These are phyloP conservation scores for Spheniscus mendiculus DNA, from an alignment of 2,113 vertebrate genomes.

Conservation along the genomic window DNA sequence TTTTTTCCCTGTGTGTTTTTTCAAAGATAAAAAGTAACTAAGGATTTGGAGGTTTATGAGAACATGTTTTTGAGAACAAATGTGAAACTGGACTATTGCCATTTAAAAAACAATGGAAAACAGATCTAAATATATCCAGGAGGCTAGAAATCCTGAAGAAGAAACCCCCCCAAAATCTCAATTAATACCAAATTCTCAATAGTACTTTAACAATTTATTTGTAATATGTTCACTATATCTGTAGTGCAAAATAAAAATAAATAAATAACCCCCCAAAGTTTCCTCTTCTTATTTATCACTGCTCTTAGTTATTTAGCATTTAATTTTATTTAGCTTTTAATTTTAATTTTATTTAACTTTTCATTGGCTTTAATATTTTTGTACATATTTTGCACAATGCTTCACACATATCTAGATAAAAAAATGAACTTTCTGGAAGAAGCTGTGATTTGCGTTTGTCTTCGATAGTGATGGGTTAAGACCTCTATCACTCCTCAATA, in stretches of 20 bases:
- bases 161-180: neutral
- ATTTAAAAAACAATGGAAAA: neutral
- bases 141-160: neutral
- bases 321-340: neutral
- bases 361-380: neutral
- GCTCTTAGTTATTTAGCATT: neutral
- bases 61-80: neutral
- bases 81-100: neutral
- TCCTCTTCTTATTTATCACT: neutral
- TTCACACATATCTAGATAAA: neutral
- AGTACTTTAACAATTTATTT: neutral
- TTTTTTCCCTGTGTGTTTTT: neutral
- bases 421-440: neutral
- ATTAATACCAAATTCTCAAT: neutral
- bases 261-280: accelerated
- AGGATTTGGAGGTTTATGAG: neutral
- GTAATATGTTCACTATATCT: neutral
- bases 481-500: neutral
- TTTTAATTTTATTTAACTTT: neutral
- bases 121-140: neutral
- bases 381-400: neutral
- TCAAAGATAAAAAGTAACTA: neutral
- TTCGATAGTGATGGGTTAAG: neutral
- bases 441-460: neutral
- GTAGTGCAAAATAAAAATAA: neutral